Base-by-base conservation (phyloP, 2,797 vertebrate genomes). In the Chromobotia macracanthus region DNA sequence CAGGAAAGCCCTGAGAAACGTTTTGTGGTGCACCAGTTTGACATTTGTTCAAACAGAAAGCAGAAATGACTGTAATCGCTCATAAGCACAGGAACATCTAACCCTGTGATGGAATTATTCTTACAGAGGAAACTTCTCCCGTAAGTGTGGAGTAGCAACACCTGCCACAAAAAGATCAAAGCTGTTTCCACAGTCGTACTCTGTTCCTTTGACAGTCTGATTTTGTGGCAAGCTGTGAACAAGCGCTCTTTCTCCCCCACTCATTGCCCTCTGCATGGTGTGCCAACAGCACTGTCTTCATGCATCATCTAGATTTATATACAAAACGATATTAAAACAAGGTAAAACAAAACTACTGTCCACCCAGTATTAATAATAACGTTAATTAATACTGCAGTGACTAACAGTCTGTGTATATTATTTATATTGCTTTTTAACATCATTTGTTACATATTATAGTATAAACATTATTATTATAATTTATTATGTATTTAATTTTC, bases 221-320 rank as follows among this genome's bases (percentile, higher is more conserved):
- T 65, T 70, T 82, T 55, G 71, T 55, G 77, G 72, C 73, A 41
- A 74, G 63, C 75, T 73, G 80, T 81, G 75, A 72, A 84, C 58
- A 84, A 72, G 83, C 78, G 63, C 48, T 78, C 44, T 60, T n/a
- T 72, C 76, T 55, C 50, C 61, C 28, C 72, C 50, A 48, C 19
- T 61, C 63, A 3, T 68, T 77, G 75, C 1, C 38, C 66, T 50
- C 72, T 41, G 19, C n/a, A 74, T 13, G 18, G 19, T 46, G 19
- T 72, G 51, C 12, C 5, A 6, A 76, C 16, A 75, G 44, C 11
- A 28, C 4, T 25, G 8, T 28, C 70, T 5, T 60, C 44, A 60
- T 60, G 3, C 12, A 58, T 41, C 9, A 16, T 13, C 21, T 23
- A 15, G 12, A 15, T n/a, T 60, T 9, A 46, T 25, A 44, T 55